phyloP scores from a whole-genome alignment of 2,888 invertebrate genomes.

The Hirtodrosophila histrioides region DNA sequence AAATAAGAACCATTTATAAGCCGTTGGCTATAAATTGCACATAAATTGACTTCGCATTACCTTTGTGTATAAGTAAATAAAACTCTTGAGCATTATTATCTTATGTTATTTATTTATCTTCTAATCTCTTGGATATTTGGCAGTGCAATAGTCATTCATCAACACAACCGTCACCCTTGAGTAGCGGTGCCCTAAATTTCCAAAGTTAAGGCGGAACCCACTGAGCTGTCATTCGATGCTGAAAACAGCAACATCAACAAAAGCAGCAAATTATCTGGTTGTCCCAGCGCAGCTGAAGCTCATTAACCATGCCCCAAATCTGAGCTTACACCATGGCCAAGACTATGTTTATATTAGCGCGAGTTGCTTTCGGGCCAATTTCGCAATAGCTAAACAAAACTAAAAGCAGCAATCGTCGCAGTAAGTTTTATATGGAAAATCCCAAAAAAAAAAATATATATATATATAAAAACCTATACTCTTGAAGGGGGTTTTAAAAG shows the following conservation, averaged over 20 bases:
- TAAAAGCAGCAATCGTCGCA: constrained; percentile 9
- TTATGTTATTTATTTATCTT: constrained; percentile 9
- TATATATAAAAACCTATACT: background rate
- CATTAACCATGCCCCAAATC: constrained; percentile 52
- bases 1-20: too few species aligned
- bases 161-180: constrained; percentile 24
- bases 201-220: constrained; percentile 16
- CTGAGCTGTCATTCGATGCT: constrained; percentile 33
- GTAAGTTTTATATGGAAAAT: constrained; percentile 4
- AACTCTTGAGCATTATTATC: background rate
- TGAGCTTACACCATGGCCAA: constrained; percentile 27
- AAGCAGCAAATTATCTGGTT: constrained; percentile 13
- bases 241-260: constrained; percentile 6
- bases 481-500: constrained; percentile 2
- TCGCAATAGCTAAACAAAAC: constrained; percentile 56
- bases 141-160: constrained; percentile 35
- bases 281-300: constrained; percentile 35
- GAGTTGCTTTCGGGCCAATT: constrained; percentile 25
- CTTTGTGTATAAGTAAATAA: background rate
- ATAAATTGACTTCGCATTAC: background rate
- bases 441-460: constrained; percentile 5
- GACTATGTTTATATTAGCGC: constrained; percentile 33
- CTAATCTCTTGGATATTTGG: constrained; percentile 29
- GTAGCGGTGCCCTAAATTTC: constrained; percentile 21
- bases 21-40: too few species aligned